Base-by-base conservation (phyloP, 2,797 vertebrate species). In the Cossypha polioptera region DNA sequence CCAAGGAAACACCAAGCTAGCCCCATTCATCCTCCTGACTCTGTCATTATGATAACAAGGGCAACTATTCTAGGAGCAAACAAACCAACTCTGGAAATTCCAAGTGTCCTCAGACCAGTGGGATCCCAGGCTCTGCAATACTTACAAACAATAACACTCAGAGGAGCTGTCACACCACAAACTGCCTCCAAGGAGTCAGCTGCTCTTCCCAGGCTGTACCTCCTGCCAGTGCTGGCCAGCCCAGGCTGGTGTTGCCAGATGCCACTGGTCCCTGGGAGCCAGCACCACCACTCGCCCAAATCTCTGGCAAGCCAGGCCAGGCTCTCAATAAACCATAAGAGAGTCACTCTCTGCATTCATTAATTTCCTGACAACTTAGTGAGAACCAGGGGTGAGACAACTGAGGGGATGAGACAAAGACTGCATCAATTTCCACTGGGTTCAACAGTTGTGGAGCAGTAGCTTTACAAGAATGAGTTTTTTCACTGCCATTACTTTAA, bases 21-120 rank as follows among this genome's bases (percentile, higher is more conserved):
- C 2, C 11, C 26, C 13, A 63, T 59, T 57, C 2, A 1, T 26
- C 42, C n/a, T 77, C 11, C 35, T 71, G 5, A 4, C 25, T 42
- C 53, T 51, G 47, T n/a, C 0, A 0, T 47, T 51, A 68, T 0
- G 4, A 31, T 4, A 88, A 54, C 4, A 6, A 63, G 33, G 24
- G 13, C 25, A 55, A 55, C 35, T 33, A 36, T 15, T 36, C 51
- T 2, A 72, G 28, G 35, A 81, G 40, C 13, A 66, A 91, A 62
- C 14, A 5, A 79, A 83, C 16, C 42, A 62, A n/a, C 42, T 45
- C 22, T 29, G n/a, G 20, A 79, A 74, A 55, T 53, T 62, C 33
- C 35, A 65, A 73, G 22, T 1, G 6, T 42, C 58, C 79, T 48
- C 48, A 63, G 5, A 77, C 5, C 7, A 1, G 31, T 17, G 15